phyloP scores from a whole-genome alignment of 2,113 vertebrate genomes.

The Martes martes region DNA sequence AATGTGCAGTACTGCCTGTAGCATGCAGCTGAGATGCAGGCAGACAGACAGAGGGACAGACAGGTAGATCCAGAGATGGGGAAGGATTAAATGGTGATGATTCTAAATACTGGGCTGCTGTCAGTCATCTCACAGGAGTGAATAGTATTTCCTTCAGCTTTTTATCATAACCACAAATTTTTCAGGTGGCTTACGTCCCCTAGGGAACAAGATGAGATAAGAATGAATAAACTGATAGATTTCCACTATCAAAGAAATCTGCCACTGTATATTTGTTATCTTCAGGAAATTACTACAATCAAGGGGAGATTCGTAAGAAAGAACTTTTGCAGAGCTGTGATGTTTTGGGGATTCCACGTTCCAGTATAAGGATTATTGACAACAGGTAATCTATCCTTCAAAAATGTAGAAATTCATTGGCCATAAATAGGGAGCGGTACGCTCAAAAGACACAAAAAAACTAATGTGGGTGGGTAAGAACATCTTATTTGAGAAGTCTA shows the following conservation, averaged over 20 bases:
- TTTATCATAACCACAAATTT: slow-evolving; percentile 5
- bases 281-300: slow-evolving; percentile 94
- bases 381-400: slow-evolving; percentile 87
- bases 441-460: slow-evolving; percentile 5
- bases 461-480: not conserved
- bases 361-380: slow-evolving; percentile 87
- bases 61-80: not conserved
- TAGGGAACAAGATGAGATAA: not conserved
- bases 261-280: slow-evolving; percentile 70
- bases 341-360: slow-evolving; percentile 90
- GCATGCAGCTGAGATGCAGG: not conserved
- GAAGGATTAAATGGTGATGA: not conserved
- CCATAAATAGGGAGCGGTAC: not conserved
- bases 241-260: slow-evolving; percentile 18
- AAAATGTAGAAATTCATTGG: not conserved
- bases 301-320: slow-evolving; percentile 91
- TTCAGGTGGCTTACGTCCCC: not conserved
- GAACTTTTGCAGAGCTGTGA: slow-evolving; percentile 93
- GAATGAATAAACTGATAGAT: not conserved
- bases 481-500: slow-evolving; percentile 29
- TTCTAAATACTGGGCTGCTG: not conserved
- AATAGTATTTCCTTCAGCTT: not conserved
- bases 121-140: not conserved
- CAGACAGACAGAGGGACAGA: not conserved
- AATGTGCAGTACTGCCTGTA: not conserved